Base-by-base conservation (phyloP, 2,113 vertebrate genomes). In the Murina feae region DNA sequence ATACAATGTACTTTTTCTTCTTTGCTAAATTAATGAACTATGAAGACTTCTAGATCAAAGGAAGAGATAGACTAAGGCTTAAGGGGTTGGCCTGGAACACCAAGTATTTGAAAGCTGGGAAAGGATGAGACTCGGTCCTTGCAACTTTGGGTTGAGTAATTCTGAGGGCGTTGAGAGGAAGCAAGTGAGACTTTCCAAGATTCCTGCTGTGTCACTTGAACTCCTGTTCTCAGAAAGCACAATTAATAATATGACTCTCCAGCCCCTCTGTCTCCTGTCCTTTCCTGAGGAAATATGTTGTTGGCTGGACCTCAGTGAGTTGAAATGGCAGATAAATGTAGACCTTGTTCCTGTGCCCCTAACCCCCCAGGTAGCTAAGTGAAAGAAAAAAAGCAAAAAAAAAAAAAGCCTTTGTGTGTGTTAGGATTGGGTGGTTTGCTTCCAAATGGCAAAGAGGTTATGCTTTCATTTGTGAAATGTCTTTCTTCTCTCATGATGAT, bases 211-310 rank as follows among this genome's bases (percentile, higher is more conserved):
- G 93, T 81, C 72, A 18, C 53, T 85, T 74, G 63, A 94, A 91
- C 76, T 81, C 71, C 14, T 35, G n/a, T n/a, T 89, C 84, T 93
- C 76, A 94, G 86, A 94, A 93, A 93, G 63, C 35, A 88, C 82
- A 88, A 72, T 75, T 81, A 95, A 82, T 71, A 82, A 23, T 81
- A 78, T 69, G 78, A 69, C n/a, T 90, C 14, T 89, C 76, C 18
- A 96, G 89, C 18, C 63, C 76, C 47, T 94, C 80, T 95, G 87
- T 94, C 93, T 96, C 93, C 92, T 94, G 42, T 65, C 60, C 21
- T 95, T 97, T 97, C 91, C 89, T 74, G 90, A 95, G 96, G 93
- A 97, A 93, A 65, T 82, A 68, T 5, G 13, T 76, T 91, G 44
- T 85, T 95, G 94, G 95, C 85, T 85, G 53, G n/a, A 74, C 68